Conservation (phyloP, 1,140 invertebrate species). For the Agrypnia vestita region DNA sequence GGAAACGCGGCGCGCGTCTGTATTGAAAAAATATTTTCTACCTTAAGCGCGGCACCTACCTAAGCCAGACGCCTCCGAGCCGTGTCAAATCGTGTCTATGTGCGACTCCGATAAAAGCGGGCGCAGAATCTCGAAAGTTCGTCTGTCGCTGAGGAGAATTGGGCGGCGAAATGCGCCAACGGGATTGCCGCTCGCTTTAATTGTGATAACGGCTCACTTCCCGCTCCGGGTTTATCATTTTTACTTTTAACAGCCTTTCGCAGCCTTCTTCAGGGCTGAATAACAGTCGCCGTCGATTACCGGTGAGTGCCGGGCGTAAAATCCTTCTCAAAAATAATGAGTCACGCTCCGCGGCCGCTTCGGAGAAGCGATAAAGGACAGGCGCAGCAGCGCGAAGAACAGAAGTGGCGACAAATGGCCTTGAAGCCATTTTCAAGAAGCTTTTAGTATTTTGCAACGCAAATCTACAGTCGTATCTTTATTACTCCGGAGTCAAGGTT, state of each 20-base stretch:
- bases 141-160: slow-evolving; percentile 18
- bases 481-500: slow-evolving; percentile 3
- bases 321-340: slow-evolving; percentile 17
- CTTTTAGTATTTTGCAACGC: neutral
- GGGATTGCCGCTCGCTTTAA: slow-evolving; percentile 23
- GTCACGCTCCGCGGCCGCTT: slow-evolving; percentile 11
- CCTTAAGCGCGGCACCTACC: neutral
- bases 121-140: slow-evolving; percentile 27
- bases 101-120: neutral
- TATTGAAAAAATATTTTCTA: slow-evolving; percentile 20
- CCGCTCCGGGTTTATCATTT: slow-evolving; percentile 29
- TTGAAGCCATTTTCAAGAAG: neutral
- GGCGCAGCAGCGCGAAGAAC: neutral
- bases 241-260: slow-evolving; percentile 33
- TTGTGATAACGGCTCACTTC: slow-evolving; percentile 34
- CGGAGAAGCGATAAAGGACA: slow-evolving; percentile 26
- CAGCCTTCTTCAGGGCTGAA: slow-evolving; percentile 15
- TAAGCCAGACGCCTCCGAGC: slow-evolving; percentile 10
- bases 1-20: slow-evolving; percentile 8
- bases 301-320: slow-evolving; percentile 21
- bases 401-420: neutral
- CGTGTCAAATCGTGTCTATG: slow-evolving; percentile 37
- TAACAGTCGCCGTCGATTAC: slow-evolving; percentile 25
- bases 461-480: neutral
- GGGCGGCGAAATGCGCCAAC: slow-evolving; percentile 21